A percentile compares a stretch with the other conserved stretches of the same genome.
Evolutionary conservation across 53 echinoderm and acorn worm species (phyloP).

Genomic region (Apostichopus leukothele): DNA sequence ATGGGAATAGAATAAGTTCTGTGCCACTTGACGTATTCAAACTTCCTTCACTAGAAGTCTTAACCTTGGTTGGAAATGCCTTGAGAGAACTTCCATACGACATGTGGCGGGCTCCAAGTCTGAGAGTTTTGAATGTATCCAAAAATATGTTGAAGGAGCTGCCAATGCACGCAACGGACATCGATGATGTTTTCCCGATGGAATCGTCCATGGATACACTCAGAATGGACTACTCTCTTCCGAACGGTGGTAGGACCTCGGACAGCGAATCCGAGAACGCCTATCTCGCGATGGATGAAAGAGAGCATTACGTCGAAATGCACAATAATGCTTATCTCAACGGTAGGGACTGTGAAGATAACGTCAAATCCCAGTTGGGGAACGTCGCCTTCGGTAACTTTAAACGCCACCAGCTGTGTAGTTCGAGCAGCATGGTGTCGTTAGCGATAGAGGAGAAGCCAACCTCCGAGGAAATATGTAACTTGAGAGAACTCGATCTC

Average conservation of each 20-base stretch:
- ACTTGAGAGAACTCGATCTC: constrained; percentile 75
- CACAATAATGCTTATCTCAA: background rate
- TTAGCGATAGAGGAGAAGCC: constrained; percentile 63
- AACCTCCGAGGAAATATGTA: constrained; percentile 68
- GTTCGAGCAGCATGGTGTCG: constrained; percentile 68
- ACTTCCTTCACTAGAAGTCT: constrained; percentile 68
- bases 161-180: constrained; percentile 54
- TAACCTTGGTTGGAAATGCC: constrained; percentile 68
- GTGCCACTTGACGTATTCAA: constrained; percentile 78
- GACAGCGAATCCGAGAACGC: background rate
- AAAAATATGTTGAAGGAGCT: constrained; percentile 76
- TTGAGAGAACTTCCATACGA: constrained; percentile 78
- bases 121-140: constrained; percentile 76
- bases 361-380: constrained; percentile 42
- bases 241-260: background rate
- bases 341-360: constrained; percentile 17
- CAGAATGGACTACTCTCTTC: constrained; percentile 18
- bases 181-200: constrained; percentile 11
- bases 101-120: constrained; percentile 94
- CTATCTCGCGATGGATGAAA: background rate
- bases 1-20: constrained; percentile 65
- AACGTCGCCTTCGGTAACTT: constrained; percentile 61
- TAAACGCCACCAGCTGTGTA: constrained; percentile 77
- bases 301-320: constrained; percentile 38
- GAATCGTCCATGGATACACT: constrained; percentile 22